Percentiles rank a stretch among this genome's conserved stretches.
phyloP scores from a whole-genome alignment of 2,888 invertebrate genomes.

The Ochropleura leucogaster region DNA sequence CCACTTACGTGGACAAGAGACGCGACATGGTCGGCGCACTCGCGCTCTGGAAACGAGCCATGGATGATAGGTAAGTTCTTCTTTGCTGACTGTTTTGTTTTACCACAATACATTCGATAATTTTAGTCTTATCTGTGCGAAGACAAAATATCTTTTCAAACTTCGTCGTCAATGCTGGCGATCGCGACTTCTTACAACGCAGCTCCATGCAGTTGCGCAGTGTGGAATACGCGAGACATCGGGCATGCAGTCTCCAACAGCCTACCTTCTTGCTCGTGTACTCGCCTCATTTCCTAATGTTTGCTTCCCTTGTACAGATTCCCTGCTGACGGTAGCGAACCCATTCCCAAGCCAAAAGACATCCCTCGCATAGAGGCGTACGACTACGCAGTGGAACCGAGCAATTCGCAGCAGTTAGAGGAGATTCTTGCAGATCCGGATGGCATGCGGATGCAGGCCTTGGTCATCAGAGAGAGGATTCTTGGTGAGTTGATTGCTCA shows the following conservation, averaged over 20 bases:
- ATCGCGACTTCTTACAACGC: no score
- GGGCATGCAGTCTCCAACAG: no score
- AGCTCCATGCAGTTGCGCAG: no score
- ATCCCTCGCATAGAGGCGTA: constrained; percentile 95
- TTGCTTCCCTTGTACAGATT: constrained; percentile 82
- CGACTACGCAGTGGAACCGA: constrained; percentile 96
- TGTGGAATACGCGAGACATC: no score
- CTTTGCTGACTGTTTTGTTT: no score
- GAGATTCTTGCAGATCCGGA: constrained; percentile 98
- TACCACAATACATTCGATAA: no score
- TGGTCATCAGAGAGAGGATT: constrained; percentile 97
- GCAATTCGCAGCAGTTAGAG: constrained; percentile 94
- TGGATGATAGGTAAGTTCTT: constrained; percentile 94
- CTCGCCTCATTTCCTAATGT: neutral
- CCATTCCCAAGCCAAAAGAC: constrained; percentile 94
- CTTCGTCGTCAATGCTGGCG: no score
- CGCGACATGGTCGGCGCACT: constrained; percentile 98
- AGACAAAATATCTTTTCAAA: no score
- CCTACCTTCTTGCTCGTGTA: no score
- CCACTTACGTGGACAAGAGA: constrained; percentile 99
- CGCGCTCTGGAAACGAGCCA: constrained; percentile 97
- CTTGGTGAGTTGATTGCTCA: constrained; percentile 87
- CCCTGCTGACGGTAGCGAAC: constrained; percentile 91
- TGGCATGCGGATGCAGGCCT: constrained; percentile 98
- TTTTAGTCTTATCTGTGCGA: no score